Evolutionary conservation across 2,888 invertebrate genomes (phyloP).

Genomic region (Hirtodrosophila cameraria): DNA sequence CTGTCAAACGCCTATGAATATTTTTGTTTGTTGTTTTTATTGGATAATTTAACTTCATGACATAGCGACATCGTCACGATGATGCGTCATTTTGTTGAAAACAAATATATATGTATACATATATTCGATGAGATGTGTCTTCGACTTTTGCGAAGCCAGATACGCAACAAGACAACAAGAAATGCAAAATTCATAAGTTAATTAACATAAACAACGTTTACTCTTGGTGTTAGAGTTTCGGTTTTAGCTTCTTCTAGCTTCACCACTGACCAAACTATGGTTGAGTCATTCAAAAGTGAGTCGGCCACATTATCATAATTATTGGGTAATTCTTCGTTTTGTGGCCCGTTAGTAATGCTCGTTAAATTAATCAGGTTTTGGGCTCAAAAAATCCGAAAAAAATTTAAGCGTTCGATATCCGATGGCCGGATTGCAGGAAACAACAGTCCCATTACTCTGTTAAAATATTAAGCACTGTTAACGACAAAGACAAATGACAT

Average conservation of each 20-base stretch:
- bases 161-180: slow-evolving; percentile 14
- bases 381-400: too few species aligned
- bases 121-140: slow-evolving; percentile 27
- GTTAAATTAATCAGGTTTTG: too few species aligned
- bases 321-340: too few species aligned
- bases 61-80: slow-evolving; percentile 16
- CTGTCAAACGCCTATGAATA: slow-evolving; percentile 14
- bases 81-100: slow-evolving; percentile 69
- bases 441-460: too few species aligned
- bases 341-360: too few species aligned
- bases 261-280: slow-evolving; percentile 42
- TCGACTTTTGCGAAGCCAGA: background rate
- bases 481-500: too few species aligned
- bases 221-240: slow-evolving; percentile 23
- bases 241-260: slow-evolving; percentile 62
- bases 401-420: too few species aligned
- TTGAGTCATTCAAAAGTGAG: slow-evolving; percentile 54
- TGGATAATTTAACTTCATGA: slow-evolving; percentile 47
- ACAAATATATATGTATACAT: slow-evolving; percentile 22
- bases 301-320: slow-evolving; percentile 26
- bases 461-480: too few species aligned
- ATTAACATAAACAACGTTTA: slow-evolving; percentile 70
- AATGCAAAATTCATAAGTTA: slow-evolving; percentile 58
- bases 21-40: slow-evolving; percentile 36
- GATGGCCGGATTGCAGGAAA: too few species aligned